These are phyloP conservation scores for Enteromius viviparus DNA, from an alignment of 2,797 vertebrate genomes.

Conservation along the genomic window DNA sequence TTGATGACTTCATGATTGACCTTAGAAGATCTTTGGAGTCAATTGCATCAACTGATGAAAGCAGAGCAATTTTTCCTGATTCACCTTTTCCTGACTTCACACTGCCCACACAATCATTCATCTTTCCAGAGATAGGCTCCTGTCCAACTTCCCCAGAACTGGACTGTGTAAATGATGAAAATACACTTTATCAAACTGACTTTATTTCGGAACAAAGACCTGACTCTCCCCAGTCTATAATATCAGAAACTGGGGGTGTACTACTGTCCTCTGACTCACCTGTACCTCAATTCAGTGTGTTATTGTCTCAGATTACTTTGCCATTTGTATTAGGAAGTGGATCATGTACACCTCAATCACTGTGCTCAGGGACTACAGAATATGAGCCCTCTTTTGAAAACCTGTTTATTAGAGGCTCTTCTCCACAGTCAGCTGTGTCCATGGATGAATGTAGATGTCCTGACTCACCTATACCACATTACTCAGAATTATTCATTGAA, in stretches of 20 bases:
- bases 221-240: slow-evolving; percentile 38
- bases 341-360: slow-evolving; percentile 67
- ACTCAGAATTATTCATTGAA: slow-evolving; percentile 5
- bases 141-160: slow-evolving; percentile 65
- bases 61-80: slow-evolving; percentile 51
- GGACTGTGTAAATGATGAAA: slow-evolving; percentile 61
- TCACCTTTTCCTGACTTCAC: slow-evolving; percentile 32
- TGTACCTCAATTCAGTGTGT: slow-evolving; percentile 58
- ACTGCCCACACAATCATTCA: neutral
- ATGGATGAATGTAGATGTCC: slow-evolving; percentile 58
- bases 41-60: slow-evolving; percentile 27
- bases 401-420: slow-evolving; percentile 37
- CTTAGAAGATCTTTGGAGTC: slow-evolving; percentile 55
- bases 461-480: slow-evolving; percentile 47
- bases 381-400: slow-evolving; percentile 52
- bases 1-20: neutral
- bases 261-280: slow-evolving; percentile 69
- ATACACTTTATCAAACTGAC: slow-evolving; percentile 49
- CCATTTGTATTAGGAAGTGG: slow-evolving; percentile 55
- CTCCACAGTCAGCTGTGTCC: slow-evolving; percentile 69
- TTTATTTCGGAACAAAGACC: slow-evolving; percentile 46
- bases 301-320: slow-evolving; percentile 28
- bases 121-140: neutral
- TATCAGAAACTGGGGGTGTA: slow-evolving; percentile 44
- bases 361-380: slow-evolving; percentile 64